Evolutionary conservation across 2,113 vertebrate species (phyloP).

Genomic region (Tamias sibiricus): DNA sequence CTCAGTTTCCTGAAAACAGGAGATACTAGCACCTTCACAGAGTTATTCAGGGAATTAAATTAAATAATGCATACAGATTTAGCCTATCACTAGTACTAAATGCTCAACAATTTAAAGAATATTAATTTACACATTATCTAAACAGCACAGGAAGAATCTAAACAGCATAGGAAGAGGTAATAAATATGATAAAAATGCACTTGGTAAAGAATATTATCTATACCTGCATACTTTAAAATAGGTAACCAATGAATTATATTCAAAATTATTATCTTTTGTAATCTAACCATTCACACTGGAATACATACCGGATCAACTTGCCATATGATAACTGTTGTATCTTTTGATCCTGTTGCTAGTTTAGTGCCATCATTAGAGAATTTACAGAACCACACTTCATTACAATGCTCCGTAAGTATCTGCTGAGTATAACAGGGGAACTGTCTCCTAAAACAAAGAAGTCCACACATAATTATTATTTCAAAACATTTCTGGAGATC

Average conservation of each 20-base stretch:
- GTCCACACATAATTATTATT: conserved; percentile 52
- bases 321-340: conserved; percentile 98
- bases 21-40: background rate
- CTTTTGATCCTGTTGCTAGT: conserved; percentile 98
- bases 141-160: background rate
- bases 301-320: conserved; percentile 95
- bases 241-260: background rate
- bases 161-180: background rate
- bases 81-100: background rate
- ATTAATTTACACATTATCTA: background rate
- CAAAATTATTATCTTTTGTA: background rate
- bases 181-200: background rate
- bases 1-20: conserved; percentile 7
- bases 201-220: background rate
- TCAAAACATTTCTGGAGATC: background rate
- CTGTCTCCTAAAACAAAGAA: conserved; percentile 91
- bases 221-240: background rate
- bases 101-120: background rate
- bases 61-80: background rate
- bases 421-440: conserved; percentile 99
- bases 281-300: background rate
- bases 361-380: conserved; percentile 99
- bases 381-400: conserved; percentile 99
- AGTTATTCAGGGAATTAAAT: conserved; percentile 3
- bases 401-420: conserved; percentile 98